Percentiles rank a stretch among this genome's conserved stretches.
phyloP scores from a whole-genome alignment of 2,113 vertebrate genomes.

The Mesitornis unicolor region DNA sequence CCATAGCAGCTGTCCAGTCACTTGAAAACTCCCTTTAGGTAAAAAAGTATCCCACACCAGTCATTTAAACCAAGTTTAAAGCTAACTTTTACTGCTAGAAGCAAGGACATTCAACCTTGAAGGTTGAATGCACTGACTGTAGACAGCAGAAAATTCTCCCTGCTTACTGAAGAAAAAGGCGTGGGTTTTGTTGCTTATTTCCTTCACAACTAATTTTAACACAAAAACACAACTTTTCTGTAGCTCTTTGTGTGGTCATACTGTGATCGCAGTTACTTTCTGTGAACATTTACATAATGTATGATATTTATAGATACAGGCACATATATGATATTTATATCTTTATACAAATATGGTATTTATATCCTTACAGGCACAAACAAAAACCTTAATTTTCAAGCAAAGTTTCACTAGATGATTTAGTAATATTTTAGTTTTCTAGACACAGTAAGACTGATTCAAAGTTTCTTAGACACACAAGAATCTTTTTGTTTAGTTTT shows the following conservation, averaged over 20 bases:
- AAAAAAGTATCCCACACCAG: background rate
- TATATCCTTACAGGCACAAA: background rate
- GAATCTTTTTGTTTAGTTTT: background rate
- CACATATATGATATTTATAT: no score
- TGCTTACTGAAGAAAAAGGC: background rate
- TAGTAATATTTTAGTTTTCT: background rate
- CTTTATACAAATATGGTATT: no score
- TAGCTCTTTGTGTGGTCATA: background rate
- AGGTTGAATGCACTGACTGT: background rate
- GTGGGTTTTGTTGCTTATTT: background rate
- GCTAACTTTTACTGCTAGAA: background rate
- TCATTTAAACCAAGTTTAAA: background rate
- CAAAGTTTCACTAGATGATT: background rate
- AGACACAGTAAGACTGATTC: background rate
- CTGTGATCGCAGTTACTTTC: background rate
- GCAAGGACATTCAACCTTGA: background rate
- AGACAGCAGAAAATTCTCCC: background rate
- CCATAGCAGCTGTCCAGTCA: background rate
- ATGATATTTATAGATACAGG: no score
- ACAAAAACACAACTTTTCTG: background rate
- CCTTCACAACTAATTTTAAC: background rate
- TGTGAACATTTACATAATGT: background rate
- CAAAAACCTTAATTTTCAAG: background rate
- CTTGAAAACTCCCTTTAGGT: background rate
- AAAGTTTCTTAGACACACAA: background rate